Conservation (phyloP, 2,113 vertebrate species). For the Apus apus region DNA sequence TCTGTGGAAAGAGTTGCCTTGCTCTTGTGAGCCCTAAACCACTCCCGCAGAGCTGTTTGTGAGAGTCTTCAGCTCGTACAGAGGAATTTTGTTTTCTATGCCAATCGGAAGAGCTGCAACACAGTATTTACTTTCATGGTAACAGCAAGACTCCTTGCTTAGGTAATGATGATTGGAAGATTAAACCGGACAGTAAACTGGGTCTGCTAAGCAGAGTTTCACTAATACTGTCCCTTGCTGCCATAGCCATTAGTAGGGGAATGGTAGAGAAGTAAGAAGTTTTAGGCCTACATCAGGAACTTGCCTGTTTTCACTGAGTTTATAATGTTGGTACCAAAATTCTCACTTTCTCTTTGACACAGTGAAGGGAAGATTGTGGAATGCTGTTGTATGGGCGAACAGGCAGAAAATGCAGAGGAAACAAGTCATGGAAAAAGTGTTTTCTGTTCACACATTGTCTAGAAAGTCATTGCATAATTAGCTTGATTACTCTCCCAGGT, state of each 20-base stretch:
- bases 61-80: fast-evolving
- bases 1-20: neutral
- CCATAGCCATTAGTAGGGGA: neutral
- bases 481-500: neutral
- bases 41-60: neutral
- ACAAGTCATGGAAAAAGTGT: neutral
- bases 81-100: neutral
- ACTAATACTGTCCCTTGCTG: neutral
- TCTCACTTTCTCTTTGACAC: neutral
- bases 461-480: slow-evolving; percentile 12
- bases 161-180: neutral
- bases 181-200: neutral
- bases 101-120: neutral
- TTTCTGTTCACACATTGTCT: neutral
- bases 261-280: neutral
- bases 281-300: neutral
- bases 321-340: neutral
- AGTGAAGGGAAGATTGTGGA: neutral
- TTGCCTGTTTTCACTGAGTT: neutral
- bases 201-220: neutral
- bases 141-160: neutral
- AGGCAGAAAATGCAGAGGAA: neutral
- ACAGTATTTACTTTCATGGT: neutral
- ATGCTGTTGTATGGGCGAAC: neutral
- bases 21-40: neutral